phyloP scores from a whole-genome alignment of 2,797 vertebrate species.

The Phrynocephalus forsythii region DNA sequence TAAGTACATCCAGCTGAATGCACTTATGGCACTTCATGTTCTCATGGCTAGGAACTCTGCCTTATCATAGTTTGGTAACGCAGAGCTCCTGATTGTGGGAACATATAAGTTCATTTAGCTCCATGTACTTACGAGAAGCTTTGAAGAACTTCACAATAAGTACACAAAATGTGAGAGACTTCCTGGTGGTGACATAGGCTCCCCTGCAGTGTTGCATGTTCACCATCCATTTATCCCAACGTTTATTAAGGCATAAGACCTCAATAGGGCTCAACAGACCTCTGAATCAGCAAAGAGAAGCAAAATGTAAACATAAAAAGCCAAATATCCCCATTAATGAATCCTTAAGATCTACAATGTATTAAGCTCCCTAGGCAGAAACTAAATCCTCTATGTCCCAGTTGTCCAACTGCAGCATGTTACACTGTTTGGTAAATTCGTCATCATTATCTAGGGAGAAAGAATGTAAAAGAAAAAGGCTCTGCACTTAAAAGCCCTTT shows the following conservation, averaged over 20 bases:
- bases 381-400: neutral
- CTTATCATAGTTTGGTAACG: too few relatives aligned
- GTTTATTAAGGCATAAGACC: neutral
- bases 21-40: too few relatives aligned
- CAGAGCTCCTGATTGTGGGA: too few relatives aligned
- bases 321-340: slow-evolving; percentile 48
- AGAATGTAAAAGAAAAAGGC: slow-evolving; percentile 45
- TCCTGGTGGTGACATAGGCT: too few relatives aligned
- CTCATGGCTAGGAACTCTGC: too few relatives aligned
- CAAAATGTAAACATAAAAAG: slow-evolving; percentile 41
- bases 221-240: too few relatives aligned
- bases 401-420: neutral
- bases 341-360: slow-evolving; percentile 40
- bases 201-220: too few relatives aligned
- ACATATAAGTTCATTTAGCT: too few relatives aligned
- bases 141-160: too few relatives aligned
- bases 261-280: slow-evolving; percentile 52
- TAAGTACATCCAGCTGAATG: too few relatives aligned
- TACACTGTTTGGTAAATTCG: neutral
- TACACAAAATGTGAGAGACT: too few relatives aligned
- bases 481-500: slow-evolving; percentile 62
- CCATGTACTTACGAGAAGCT: too few relatives aligned
- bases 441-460: slow-evolving; percentile 36
- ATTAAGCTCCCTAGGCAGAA: slow-evolving; percentile 7
- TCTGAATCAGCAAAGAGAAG: slow-evolving; percentile 48